These are phyloP conservation scores for Melolontha melolontha DNA, from an alignment of 2,888 invertebrate genomes.

Conservation along the genomic window DNA sequence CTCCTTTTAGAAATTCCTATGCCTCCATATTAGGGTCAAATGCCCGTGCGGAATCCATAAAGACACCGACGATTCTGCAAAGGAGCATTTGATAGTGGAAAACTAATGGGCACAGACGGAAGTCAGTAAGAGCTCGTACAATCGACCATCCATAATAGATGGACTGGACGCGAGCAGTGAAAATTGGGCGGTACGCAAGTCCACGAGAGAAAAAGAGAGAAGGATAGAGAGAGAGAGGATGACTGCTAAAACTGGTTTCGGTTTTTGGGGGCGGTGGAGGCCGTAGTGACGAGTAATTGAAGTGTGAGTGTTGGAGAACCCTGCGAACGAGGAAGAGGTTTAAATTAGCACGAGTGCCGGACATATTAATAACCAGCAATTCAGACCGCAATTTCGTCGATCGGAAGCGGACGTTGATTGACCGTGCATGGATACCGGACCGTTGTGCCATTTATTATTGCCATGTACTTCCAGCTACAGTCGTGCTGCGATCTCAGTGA, in stretches of 20 bases:
- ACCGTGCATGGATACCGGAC: slow-evolving; percentile 46
- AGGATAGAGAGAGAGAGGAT: slow-evolving; percentile 9
- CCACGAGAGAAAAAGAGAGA: not conserved
- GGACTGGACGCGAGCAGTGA: slow-evolving; percentile 21
- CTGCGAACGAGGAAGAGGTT: slow-evolving; percentile 33
- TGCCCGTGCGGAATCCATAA: slow-evolving; percentile 14
- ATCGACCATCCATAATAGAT: slow-evolving; percentile 41
- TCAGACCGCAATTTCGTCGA: slow-evolving; percentile 49
- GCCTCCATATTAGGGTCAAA: slow-evolving; percentile 2
- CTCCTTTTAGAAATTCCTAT: slow-evolving; percentile 23
- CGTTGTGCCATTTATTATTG: slow-evolving; percentile 37
- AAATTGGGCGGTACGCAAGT: slow-evolving; percentile 21
- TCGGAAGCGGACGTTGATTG: slow-evolving; percentile 53
- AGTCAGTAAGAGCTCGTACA: slow-evolving; percentile 32
- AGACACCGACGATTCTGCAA: slow-evolving; percentile 11
- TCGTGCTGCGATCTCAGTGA: not conserved
- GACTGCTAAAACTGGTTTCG: not conserved
- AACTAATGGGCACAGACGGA: slow-evolving; percentile 30
- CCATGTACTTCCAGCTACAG: not conserved
- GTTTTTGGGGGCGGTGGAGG: not conserved
- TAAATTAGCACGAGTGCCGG: slow-evolving; percentile 48
- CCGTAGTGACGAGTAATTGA: slow-evolving; percentile 24
- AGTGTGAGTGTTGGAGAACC: slow-evolving; percentile 24
- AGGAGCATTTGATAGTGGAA: slow-evolving; percentile 20
- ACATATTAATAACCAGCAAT: slow-evolving; percentile 53